phyloP scores from a whole-genome alignment of 2,888 invertebrate genomes.

The Orthosia gracilis region DNA sequence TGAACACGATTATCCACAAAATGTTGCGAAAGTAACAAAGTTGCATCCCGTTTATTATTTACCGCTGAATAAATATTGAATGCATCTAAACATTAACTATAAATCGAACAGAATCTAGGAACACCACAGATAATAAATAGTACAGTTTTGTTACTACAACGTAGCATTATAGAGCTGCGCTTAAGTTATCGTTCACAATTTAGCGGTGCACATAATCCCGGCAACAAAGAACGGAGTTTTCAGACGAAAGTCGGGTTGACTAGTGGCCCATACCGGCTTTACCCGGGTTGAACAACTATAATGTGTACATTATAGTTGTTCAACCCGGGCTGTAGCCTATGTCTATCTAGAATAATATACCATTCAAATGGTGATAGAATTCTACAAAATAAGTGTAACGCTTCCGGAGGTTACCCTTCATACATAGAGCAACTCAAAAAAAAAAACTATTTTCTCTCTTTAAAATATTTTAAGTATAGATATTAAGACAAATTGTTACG shows the following conservation, averaged over 20 bases:
- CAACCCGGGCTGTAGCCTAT: no score
- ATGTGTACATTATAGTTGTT: no score
- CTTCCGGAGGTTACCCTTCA: no score
- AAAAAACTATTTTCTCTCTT: no score
- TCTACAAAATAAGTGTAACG: no score
- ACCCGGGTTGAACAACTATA: no score
- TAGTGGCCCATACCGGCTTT: no score
- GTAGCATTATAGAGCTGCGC: conserved; percentile 17
- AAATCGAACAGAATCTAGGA: conserved; percentile 29
- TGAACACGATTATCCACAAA: background rate
- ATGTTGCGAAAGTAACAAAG: background rate
- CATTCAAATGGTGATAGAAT: no score
- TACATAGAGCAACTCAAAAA: no score
- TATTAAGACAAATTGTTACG: background rate
- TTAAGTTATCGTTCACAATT: conserved; percentile 29
- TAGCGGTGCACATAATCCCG: conserved; percentile 28
- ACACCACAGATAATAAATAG: conserved; percentile 23
- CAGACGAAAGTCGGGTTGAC: conserved; percentile 23
- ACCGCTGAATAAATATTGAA: conserved; percentile 40
- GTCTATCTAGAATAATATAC: no score
- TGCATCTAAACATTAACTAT: conserved; percentile 14
- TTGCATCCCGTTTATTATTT: conserved; percentile 2
- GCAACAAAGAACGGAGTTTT: conserved; percentile 34
- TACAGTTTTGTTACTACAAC: conserved; percentile 33
- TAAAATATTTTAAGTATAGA: background rate